Conservation (phyloP, 2,888 invertebrate genomes). For the Eupithecia dodoneata region DNA sequence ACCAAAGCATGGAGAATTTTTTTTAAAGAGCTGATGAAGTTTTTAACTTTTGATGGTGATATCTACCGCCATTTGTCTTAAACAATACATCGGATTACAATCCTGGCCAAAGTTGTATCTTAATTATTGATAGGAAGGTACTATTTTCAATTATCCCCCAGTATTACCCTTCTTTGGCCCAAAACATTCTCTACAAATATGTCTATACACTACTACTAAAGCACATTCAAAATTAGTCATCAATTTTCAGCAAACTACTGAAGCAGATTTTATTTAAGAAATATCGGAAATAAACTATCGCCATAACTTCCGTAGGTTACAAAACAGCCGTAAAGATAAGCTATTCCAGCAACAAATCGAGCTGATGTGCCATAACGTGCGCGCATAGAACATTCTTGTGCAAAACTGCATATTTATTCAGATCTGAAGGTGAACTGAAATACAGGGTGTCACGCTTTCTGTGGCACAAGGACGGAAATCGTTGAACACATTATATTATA, state of each 20-base stretch:
- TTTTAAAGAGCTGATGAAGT: too few species aligned
- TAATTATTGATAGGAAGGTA: too few species aligned
- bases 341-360: slow-evolving; percentile 14
- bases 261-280: neutral
- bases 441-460: neutral
- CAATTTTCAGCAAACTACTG: neutral
- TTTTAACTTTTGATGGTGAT: too few species aligned
- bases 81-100: neutral
- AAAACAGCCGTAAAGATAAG: slow-evolving; percentile 11
- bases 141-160: too few species aligned
- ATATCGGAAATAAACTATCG: neutral
- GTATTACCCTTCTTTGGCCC: too few species aligned
- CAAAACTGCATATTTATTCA: slow-evolving; percentile 37
- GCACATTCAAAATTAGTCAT: neutral
- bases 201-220: too few species aligned
- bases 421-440: slow-evolving; percentile 26
- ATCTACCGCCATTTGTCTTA: neutral
- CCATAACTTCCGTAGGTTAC: slow-evolving; percentile 12
- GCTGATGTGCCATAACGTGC: slow-evolving; percentile 15
- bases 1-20: too few species aligned
- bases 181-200: too few species aligned
- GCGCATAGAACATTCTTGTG: slow-evolving; percentile 16
- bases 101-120: neutral
- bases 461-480: neutral
- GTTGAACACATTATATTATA: neutral